phyloP scores from a whole-genome alignment of 2,797 vertebrate genomes.

The Lithobates sylvaticus region DNA sequence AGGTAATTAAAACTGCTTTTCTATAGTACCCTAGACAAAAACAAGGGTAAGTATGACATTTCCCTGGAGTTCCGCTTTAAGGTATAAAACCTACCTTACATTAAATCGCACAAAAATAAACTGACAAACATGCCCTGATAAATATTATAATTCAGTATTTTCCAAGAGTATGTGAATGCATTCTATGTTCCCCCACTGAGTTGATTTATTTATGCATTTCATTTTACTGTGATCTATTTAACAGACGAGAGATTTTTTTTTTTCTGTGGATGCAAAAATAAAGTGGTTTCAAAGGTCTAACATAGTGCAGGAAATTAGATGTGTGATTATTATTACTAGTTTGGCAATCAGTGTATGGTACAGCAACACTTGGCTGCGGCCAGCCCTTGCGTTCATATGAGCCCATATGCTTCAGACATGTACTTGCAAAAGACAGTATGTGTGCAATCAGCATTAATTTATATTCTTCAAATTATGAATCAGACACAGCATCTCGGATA shows the following conservation, averaged over 20 bases:
- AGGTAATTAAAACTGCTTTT: too few species aligned
- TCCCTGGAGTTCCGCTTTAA: too few species aligned
- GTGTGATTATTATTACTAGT: slow-evolving; percentile 22
- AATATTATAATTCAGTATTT: background rate
- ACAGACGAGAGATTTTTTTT: background rate
- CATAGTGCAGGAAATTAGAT: slow-evolving; percentile 31
- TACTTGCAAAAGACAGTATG: slow-evolving; percentile 25
- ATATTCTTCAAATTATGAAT: slow-evolving; percentile 43
- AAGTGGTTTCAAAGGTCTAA: slow-evolving; percentile 26
- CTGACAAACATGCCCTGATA: background rate
- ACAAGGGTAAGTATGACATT: too few species aligned
- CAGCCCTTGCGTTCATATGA: background rate
- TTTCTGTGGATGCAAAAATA: slow-evolving; percentile 10
- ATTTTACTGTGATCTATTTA: slow-evolving; percentile 13
- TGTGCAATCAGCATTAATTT: slow-evolving; percentile 32
- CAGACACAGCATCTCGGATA: slow-evolving; percentile 38
- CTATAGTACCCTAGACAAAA: too few species aligned
- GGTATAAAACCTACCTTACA: background rate
- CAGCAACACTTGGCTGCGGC: background rate
- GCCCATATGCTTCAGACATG: slow-evolving; percentile 27
- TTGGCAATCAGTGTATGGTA: slow-evolving; percentile 24
- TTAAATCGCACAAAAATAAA: background rate
- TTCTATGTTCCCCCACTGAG: background rate
- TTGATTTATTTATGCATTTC: slow-evolving; percentile 12
- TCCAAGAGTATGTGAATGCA: background rate